phyloP scores from a whole-genome alignment of 2,888 invertebrate species.

The Parasteatoda lunata region DNA sequence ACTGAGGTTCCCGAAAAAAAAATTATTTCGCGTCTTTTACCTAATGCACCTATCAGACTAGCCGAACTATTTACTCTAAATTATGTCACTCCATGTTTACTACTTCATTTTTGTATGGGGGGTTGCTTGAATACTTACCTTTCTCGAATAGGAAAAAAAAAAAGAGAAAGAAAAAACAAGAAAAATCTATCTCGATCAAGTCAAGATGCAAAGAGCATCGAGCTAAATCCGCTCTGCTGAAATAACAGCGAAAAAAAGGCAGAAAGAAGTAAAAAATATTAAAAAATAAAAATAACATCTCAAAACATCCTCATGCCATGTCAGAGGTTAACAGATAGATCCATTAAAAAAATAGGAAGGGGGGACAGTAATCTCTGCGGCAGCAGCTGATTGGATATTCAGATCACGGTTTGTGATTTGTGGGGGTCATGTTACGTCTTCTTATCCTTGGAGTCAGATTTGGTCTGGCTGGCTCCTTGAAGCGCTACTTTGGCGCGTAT shows the following conservation, averaged over 20 bases:
- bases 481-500: slow-evolving; percentile 26
- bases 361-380: slow-evolving; percentile 25
- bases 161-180: neutral
- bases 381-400: slow-evolving; percentile 64
- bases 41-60: slow-evolving; percentile 10
- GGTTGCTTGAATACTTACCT: neutral
- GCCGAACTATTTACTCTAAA: slow-evolving; percentile 33
- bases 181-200: slow-evolving; percentile 3
- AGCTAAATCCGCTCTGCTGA: slow-evolving; percentile 42
- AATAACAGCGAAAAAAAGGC: slow-evolving; percentile 28
- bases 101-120: neutral
- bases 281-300: slow-evolving; percentile 38
- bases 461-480: neutral
- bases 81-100: slow-evolving; percentile 45
- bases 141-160: neutral
- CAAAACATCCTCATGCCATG: slow-evolving; percentile 61
- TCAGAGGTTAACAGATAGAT: slow-evolving; percentile 68
- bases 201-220: slow-evolving; percentile 32
- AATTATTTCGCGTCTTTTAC: slow-evolving; percentile 2
- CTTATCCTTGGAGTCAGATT: slow-evolving; percentile 30
- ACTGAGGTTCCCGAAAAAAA: neutral
- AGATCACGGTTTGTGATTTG: slow-evolving; percentile 64
- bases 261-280: slow-evolving; percentile 11
- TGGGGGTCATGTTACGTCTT: slow-evolving; percentile 68
- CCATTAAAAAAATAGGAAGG: slow-evolving; percentile 57